phyloP scores from a whole-genome alignment of 2,888 invertebrate species.

The Prosopocoilus inquinatus region DNA sequence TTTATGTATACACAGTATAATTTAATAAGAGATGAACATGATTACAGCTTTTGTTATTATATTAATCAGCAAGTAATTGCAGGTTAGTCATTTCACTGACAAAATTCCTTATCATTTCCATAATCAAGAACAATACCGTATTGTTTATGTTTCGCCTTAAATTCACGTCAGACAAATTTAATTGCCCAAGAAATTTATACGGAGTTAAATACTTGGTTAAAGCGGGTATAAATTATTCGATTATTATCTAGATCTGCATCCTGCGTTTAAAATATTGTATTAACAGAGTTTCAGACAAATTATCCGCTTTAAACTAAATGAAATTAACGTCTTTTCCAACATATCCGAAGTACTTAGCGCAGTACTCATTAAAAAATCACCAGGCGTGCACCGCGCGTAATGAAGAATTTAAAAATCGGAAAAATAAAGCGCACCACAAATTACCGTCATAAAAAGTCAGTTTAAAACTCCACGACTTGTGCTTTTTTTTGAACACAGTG shows the following conservation, averaged over 20 bases:
- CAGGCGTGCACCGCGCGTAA: conserved; percentile 2
- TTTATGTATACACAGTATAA: too few relatives aligned
- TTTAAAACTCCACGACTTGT: conserved; percentile 19
- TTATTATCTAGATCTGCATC: conserved; percentile 20
- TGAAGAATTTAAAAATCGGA: conserved; percentile 19
- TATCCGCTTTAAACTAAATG: conserved; percentile 16
- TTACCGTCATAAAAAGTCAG: conserved; percentile 22
- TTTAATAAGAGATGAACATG: too few relatives aligned
- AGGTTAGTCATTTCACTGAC: too few relatives aligned
- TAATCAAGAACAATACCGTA: too few relatives aligned
- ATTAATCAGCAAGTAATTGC: too few relatives aligned
- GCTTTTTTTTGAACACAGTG: conserved; percentile 24
- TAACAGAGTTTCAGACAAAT: conserved; percentile 15
- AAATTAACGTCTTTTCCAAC: conserved; percentile 4
- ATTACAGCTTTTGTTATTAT: too few relatives aligned
- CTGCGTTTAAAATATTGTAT: conserved; percentile 21
- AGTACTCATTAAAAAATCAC: conserved; percentile 8
- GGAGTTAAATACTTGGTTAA: conserved; percentile 18
- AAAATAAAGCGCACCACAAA: conserved; percentile 23
- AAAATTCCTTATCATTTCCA: too few relatives aligned
- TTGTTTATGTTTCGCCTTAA: conserved; percentile 5
- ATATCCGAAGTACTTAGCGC: conserved; percentile 8
- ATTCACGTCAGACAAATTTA: conserved; percentile 17
- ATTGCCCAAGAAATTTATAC: conserved; percentile 19
- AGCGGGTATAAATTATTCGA: conserved; percentile 19